Percentiles rank a stretch among this genome's conserved stretches.
Conservation (phyloP, 1,140 invertebrate genomes). For the Aphaenogaster rudis region DNA sequence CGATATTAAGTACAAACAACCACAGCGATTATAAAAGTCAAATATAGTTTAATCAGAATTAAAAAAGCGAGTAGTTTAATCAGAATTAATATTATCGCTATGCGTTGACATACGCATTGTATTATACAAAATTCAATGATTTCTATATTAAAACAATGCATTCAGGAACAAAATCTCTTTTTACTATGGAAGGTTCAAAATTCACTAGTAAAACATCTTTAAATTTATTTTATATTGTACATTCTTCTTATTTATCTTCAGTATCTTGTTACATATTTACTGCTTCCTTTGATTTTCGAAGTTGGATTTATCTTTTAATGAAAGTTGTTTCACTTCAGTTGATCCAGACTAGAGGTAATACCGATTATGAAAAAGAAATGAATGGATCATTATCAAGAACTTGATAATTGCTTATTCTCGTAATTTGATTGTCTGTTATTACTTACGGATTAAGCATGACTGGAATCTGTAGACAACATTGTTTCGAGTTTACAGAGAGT, state of each 20-base stretch:
- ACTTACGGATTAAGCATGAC: conserved; percentile 48
- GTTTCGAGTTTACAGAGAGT: conserved; percentile 40
- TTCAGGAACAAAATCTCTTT: neutral
- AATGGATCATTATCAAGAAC: conserved; percentile 10
- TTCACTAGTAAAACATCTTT: neutral
- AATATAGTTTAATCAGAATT: neutral
- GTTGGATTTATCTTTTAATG: neutral
- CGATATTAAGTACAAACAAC: neutral
- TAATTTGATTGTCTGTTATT: conserved; percentile 47
- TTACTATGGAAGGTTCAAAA: neutral
- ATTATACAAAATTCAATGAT: neutral
- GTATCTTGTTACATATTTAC: neutral
- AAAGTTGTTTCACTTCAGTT: neutral
- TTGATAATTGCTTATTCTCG: conserved; percentile 26
- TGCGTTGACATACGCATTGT: neutral
- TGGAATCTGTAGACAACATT: conserved; percentile 50
- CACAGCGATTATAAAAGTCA: neutral
- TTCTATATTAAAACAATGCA: neutral
- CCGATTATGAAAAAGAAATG: neutral
- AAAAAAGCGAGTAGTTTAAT: too few species aligned
- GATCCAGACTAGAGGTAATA: neutral
- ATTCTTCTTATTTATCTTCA: conserved; percentile 11
- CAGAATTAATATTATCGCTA: neutral
- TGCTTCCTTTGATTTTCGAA: neutral
- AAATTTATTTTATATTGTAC: neutral